Conservation (phyloP, 2,113 vertebrate genomes). For the Spheniscus mendiculus region DNA sequence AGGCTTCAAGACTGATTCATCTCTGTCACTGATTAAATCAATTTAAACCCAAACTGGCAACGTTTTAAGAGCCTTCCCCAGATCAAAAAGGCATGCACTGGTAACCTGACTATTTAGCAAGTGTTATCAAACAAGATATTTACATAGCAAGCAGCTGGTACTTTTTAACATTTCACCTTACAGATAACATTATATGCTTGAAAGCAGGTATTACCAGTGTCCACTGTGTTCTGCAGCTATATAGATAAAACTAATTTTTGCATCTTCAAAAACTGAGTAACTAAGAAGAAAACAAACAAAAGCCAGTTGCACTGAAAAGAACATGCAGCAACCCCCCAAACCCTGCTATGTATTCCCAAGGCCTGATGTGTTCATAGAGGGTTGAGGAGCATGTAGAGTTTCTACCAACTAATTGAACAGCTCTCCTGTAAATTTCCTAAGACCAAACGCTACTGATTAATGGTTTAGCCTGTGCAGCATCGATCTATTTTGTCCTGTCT, state of each 20-base stretch:
- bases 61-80: background rate
- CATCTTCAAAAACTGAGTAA: background rate
- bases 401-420: constrained; percentile 48
- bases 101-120: background rate
- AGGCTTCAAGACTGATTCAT: background rate
- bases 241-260: background rate
- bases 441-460: constrained; percentile 53
- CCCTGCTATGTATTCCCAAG: background rate
- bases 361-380: background rate
- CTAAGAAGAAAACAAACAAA: background rate
- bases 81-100: background rate
- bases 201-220: background rate
- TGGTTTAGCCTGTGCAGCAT: constrained; percentile 5
- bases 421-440: background rate
- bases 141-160: background rate
- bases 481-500: background rate
- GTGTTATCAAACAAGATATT: background rate
- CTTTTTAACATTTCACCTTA: background rate
- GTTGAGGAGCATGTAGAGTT: background rate
- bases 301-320: background rate
- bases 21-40: background rate
- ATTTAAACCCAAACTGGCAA: background rate
- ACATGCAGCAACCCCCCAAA: background rate
- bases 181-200: background rate
- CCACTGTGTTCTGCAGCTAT: background rate